Conservation (phyloP, 2,797 vertebrate species). For the Microcaecilia unicolor region DNA sequence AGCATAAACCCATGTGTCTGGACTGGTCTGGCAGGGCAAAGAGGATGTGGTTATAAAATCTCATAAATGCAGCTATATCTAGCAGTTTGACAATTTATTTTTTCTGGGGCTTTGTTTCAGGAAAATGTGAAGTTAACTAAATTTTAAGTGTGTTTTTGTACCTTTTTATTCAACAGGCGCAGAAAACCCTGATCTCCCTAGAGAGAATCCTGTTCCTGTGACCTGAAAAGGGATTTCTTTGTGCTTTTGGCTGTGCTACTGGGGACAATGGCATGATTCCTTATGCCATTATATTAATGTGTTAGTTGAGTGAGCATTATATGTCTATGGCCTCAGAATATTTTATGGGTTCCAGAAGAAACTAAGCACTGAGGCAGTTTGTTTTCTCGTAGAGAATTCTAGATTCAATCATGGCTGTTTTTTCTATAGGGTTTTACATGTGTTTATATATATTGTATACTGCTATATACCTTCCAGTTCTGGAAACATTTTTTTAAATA, state of each 20-base stretch:
- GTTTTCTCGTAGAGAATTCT: slow-evolving; percentile 1
- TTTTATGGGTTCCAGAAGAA: slow-evolving; percentile 6
- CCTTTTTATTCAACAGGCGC: slow-evolving; percentile 54
- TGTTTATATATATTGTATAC: too few species aligned
- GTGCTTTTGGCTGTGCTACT: not conserved
- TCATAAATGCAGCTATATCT: too few species aligned
- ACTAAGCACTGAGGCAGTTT: not conserved
- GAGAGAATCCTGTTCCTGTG: not conserved
- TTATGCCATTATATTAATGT: not conserved
- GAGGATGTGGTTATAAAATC: too few species aligned
- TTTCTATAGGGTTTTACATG: slow-evolving; percentile 9
- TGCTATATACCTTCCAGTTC: slow-evolving; percentile 2
- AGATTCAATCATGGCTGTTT: slow-evolving; percentile 15
- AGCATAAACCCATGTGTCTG: too few species aligned
- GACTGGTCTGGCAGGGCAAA: too few species aligned
- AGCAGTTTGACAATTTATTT: not conserved
- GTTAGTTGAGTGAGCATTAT: not conserved
- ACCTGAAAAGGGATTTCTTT: not conserved
- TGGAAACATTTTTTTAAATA: slow-evolving; percentile 11
- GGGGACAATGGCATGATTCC: not conserved
- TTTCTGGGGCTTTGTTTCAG: not conserved
- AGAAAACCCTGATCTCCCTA: slow-evolving; percentile 69
- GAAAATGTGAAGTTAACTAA: not conserved
- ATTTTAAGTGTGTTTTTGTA: not conserved
- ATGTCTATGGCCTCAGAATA: not conserved